Evolutionary conservation across 1,140 invertebrate species (phyloP).

Genomic region (Bombus ignitus): DNA sequence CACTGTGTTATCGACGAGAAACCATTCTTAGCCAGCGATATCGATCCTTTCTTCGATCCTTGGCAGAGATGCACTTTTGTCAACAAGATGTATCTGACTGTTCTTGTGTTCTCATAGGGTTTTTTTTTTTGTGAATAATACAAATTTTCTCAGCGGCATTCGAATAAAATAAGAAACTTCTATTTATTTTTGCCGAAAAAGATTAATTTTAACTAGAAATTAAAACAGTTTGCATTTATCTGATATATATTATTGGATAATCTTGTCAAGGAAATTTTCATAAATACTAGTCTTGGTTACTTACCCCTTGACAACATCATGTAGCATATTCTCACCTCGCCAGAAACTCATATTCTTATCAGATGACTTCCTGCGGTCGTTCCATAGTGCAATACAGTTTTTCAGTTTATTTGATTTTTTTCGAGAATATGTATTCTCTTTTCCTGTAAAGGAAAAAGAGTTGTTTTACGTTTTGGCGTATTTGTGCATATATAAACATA

Average conservation of each 20-base stretch:
- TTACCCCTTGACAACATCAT: background rate
- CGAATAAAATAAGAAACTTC: background rate
- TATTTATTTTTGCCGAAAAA: background rate
- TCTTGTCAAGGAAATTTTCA: constrained; percentile 2
- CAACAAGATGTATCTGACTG: background rate
- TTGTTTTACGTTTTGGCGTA: background rate
- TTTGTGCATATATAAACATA: background rate
- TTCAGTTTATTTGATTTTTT: background rate
- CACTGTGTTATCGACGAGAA: constrained; percentile 37
- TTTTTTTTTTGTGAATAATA: background rate
- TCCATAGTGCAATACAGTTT: too few relatives aligned
- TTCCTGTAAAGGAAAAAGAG: background rate
- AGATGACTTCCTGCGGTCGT: background rate
- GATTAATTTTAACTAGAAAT: background rate
- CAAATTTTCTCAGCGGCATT: background rate
- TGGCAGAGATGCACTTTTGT: too few relatives aligned
- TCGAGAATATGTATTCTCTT: background rate
- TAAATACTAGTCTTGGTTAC: constrained; percentile 27
- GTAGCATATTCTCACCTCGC: constrained; percentile 5
- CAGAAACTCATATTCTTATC: constrained; percentile 2
- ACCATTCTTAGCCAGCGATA: background rate
- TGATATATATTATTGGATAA: background rate
- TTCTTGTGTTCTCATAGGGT: background rate
- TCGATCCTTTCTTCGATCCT: background rate
- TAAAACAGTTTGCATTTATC: background rate